Evolutionary conservation across 64 coral and sea anemone genomes (phyloP), one percentile per base, ranked within the genome.

Genomic region (Anthopleura sola): DNA sequence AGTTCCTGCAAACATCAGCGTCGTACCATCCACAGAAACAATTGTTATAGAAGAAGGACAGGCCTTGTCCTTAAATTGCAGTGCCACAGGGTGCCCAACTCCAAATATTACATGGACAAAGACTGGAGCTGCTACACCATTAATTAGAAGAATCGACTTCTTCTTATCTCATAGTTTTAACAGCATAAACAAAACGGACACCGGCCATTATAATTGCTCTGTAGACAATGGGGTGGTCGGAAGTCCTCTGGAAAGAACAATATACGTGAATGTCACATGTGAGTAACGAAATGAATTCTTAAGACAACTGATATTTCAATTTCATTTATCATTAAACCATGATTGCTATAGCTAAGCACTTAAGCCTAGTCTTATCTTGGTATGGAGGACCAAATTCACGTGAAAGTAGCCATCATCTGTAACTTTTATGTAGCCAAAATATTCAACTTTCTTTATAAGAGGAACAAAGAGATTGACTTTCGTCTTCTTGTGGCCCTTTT

Each of bases 101-200:
- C 80, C 80, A 49, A 83, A 83, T 46, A 83, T 83, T 6, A 49
- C 80, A 17, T 83, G 80, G 80, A 18, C 80, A n/a, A 83, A 83
- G 24, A 13, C 53, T 24, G 80, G 80, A 21, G 18, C 8, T 9
- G 2, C 47, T 49, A 8, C 40, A 44, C 11, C 38, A 0, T 32
- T 83, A 4, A 26, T 2, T 46, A 53, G 16, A 24, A 4, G 3
- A 2, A 83, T 21, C 18, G 75, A 14, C 11, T 15, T 20, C 75
- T 14, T 15, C 36, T 33, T 77, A 15, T 14, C n/a, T 11, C 75
- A 77, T 37, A 16, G 14, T 18, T 77, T 77, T 77, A 14, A 15
- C 11, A 23, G 60, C 23, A 77, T 77, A 77, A 33, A 14, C 5
- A 77, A 77, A 21, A 9, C 12, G 15, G 75, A 37, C 37, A 40